Base-by-base conservation (phyloP, 2,888 invertebrate genomes). In the Sabellastarte sp. region DNA sequence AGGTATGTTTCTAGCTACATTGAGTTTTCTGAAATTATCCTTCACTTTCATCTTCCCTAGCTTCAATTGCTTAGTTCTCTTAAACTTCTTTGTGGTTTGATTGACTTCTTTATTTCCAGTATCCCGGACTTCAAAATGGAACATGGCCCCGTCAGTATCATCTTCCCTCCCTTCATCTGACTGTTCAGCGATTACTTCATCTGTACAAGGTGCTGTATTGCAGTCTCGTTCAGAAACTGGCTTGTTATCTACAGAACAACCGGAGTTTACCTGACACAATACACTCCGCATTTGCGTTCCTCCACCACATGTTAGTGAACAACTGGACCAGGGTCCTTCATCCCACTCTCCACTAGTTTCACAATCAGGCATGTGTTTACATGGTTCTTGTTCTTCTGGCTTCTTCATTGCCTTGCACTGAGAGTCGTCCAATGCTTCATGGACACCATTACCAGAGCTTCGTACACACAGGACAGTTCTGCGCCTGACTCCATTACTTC, bases 401-500 rank as follows among this genome's bases (percentile, higher is more conserved):
- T 89, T 89, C 2, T 84, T 86, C 57, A 87, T 83, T 20, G 85
- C 83, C 69, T 89, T 88, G 82, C 93, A 94, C 64, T 89, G 88
- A 3, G 87, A 85, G 78, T 93, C 93, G 3, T 89, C 88, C 53
- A 92, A 87, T 2, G 92, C 91, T 65, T 92, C 88, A 73, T 91
- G 90, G 72, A 15, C 87, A 76, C 89, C 85, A 67, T 75, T 73
- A 30, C 81, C 81, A 10, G 81, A 73, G 55, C 81, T 81, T 58
- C 84, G 77, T 2, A 85, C 81, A 73, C 85, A 85, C 56, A 85
- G 80, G 28, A 85, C 85, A 0, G 85, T 84, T 4, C 85, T 73
- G 24, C 77, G 78, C 53, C 83, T 81, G 10, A 74, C 65, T 1
- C 84, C 84, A 28, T 74, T 74, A 3, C 78, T 75, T 4, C 85